A percentile compares a stretch with the other conserved stretches of the same genome.
Conservation (phyloP, 2,797 vertebrate genomes). For the Taenioides sp. region DNA sequence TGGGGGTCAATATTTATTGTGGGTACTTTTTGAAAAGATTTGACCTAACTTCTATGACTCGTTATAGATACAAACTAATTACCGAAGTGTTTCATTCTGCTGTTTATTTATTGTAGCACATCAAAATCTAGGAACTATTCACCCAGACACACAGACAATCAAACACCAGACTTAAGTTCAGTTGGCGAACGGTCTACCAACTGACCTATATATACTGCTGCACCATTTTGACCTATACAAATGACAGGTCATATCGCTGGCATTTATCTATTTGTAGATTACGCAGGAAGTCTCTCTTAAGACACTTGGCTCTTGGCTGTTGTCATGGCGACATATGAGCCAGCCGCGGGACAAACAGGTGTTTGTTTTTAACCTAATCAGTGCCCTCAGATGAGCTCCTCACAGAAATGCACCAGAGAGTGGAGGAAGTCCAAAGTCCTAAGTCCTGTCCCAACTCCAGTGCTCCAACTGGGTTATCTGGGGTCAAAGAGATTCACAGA, state of each 20-base stretch:
- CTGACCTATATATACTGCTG: background rate
- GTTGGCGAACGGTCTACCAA: no score
- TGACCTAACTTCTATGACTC: no score
- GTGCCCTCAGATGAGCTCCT: constrained; percentile 55
- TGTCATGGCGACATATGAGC: constrained; percentile 60
- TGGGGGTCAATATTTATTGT: no score
- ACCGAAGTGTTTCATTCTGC: no score
- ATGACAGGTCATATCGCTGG: background rate
- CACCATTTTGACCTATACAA: background rate
- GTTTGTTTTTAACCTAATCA: constrained; percentile 59
- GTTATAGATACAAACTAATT: no score
- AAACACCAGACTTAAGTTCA: no score
- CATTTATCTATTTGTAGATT: background rate
- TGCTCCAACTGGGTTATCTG: background rate
- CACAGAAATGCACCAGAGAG: constrained; percentile 32
- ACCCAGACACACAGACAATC: no score
- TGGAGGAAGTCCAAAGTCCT: background rate
- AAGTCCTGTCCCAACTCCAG: no score
- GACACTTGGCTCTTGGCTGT: constrained; percentile 46
- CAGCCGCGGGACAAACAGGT: constrained; percentile 59
- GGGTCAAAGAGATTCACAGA: constrained; percentile 44
- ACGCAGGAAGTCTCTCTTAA: constrained; percentile 12
- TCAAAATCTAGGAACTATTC: no score
- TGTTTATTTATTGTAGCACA: no score
- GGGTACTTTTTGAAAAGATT: no score